phyloP scores from a whole-genome alignment of 2,797 vertebrate genomes.

The Sylvia borin region DNA sequence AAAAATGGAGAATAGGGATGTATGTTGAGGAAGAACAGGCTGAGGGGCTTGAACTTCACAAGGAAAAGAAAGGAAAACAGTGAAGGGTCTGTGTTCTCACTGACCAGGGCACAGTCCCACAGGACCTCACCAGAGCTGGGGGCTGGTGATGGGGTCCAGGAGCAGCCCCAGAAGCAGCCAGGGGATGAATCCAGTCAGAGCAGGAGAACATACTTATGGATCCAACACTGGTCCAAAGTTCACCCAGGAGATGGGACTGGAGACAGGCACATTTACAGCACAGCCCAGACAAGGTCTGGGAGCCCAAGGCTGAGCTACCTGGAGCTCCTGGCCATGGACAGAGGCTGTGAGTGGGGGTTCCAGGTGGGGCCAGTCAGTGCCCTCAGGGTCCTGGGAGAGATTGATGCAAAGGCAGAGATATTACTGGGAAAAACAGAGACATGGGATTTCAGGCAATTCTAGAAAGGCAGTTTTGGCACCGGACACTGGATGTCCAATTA shows the following conservation, averaged over 20 bases:
- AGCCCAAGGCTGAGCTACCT: background rate
- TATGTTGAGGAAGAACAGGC: background rate
- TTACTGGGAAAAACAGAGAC: background rate
- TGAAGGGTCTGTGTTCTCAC: background rate
- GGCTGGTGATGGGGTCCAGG: background rate
- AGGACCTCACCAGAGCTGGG: background rate
- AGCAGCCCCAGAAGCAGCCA: background rate
- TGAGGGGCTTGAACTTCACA: background rate
- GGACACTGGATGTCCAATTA: background rate
- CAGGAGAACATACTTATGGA: background rate
- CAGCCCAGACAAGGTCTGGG: background rate
- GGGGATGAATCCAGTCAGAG: background rate
- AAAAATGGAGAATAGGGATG: rapidly evolving
- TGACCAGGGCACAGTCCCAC: background rate
- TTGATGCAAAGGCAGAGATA: background rate
- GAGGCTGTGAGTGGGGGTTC: background rate
- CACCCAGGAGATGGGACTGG: background rate
- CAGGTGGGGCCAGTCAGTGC: background rate
- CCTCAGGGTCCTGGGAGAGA: background rate
- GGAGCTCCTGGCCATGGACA: background rate
- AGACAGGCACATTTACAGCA: background rate
- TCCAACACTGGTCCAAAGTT: background rate
- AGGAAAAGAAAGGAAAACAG: background rate
- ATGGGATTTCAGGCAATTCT: background rate
- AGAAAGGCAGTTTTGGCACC: background rate